These are phyloP conservation scores for Chironomus riparius DNA, from an alignment of 2,888 invertebrate species.

Conservation along the genomic window DNA sequence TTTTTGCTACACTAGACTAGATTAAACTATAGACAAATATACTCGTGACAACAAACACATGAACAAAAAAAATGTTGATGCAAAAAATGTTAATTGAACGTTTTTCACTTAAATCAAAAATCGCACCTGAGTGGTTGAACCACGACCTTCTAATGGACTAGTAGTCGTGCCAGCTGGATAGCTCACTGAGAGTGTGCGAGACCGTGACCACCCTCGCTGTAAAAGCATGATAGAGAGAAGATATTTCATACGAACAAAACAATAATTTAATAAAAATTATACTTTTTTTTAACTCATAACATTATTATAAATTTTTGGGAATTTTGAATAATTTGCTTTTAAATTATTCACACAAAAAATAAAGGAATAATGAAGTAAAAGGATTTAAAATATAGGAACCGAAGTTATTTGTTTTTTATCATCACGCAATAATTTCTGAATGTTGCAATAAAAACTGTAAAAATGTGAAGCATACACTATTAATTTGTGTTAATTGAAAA, in stretches of 20 bases:
- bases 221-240: slow-evolving; percentile 33
- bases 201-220: slow-evolving; percentile 77
- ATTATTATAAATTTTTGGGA: no score
- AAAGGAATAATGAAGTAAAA: background rate
- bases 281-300: no score
- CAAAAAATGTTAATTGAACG: background rate
- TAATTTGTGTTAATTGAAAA: background rate
- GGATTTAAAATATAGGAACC: background rate
- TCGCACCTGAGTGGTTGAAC: slow-evolving; percentile 62
- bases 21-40: background rate
- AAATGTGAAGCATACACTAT: background rate
- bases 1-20: background rate
- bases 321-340: no score
- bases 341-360: background rate
- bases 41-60: background rate
- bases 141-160: slow-evolving; percentile 59
- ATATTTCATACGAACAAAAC: background rate
- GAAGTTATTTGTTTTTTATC: no score
- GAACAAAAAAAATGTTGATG: background rate
- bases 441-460: background rate
- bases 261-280: background rate
- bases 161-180: slow-evolving; percentile 70
- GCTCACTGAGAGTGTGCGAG: slow-evolving; percentile 80
- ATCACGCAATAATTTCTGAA: background rate
- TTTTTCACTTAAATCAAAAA: slow-evolving; percentile 33